Percentiles rank a stretch among this genome's conserved stretches.
phyloP scores from a whole-genome alignment of 2,113 vertebrate species.

The Daboia siamensis region DNA sequence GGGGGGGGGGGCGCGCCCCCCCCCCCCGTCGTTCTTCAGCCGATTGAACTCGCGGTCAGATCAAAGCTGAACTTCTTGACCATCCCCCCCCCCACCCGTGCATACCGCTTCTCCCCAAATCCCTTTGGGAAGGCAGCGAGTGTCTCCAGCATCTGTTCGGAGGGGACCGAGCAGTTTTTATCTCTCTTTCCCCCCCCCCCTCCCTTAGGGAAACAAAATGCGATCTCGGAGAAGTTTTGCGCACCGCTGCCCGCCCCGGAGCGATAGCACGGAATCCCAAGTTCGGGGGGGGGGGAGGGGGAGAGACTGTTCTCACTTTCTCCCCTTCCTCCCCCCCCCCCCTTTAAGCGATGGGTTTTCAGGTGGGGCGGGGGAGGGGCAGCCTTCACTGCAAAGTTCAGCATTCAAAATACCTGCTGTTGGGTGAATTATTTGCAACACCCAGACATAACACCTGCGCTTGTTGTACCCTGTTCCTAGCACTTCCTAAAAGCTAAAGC shows the following conservation, averaged over 20 bases:
- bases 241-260: background rate
- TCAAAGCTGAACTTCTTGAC: background rate
- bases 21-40: background rate
- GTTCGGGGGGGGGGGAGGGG: background rate
- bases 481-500: background rate
- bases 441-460: background rate
- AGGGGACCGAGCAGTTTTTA: background rate
- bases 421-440: too few relatives aligned
- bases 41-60: background rate
- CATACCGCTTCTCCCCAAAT: background rate
- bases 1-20: background rate
- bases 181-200: background rate
- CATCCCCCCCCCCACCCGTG: too few relatives aligned
- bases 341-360: background rate
- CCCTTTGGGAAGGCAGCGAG: too few relatives aligned
- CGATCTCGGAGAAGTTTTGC: too few relatives aligned
- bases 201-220: background rate
- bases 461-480: background rate
- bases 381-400: background rate
- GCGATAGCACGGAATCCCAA: background rate
- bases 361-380: too few relatives aligned
- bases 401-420: background rate
- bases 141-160: background rate
- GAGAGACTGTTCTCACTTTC: background rate
- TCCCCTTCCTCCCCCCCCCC: rapidly evolving